These are phyloP conservation scores for Deroplatys truncata DNA, from an alignment of 2,888 invertebrate species.

Conservation along the genomic window DNA sequence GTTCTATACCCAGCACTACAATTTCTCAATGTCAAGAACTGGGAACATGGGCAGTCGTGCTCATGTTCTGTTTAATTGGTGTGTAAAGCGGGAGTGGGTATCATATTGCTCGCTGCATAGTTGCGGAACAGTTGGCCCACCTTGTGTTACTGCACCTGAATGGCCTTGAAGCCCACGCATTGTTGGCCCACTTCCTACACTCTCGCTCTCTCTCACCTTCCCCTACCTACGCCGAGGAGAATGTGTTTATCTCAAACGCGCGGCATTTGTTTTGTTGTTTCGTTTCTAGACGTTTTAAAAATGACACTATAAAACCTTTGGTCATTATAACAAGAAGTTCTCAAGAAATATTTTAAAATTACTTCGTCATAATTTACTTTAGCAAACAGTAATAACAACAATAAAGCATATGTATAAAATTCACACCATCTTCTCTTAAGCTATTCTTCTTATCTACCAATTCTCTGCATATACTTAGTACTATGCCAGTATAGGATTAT, in stretches of 20 bases:
- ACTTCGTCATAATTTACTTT: no score
- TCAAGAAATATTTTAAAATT: no score
- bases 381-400: no score
- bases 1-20: no score
- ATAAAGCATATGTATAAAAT: no score
- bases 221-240: not conserved
- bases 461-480: no score
- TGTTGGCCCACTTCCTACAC: conserved; percentile 4
- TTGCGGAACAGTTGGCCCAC: not conserved
- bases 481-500: no score
- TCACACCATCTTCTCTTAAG: no score
- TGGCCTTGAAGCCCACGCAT: conserved; percentile 1
- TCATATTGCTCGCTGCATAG: not conserved
- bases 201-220: not conserved
- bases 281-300: no score
- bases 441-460: no score
- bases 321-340: no score
- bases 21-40: not conserved
- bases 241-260: not conserved
- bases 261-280: not conserved
- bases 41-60: not conserved
- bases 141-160: not conserved
- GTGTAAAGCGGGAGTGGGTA: not conserved
- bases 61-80: not conserved
- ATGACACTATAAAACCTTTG: no score